phyloP scores from a whole-genome alignment of 2,888 invertebrate species.

The Cremastobaeus sp. region DNA sequence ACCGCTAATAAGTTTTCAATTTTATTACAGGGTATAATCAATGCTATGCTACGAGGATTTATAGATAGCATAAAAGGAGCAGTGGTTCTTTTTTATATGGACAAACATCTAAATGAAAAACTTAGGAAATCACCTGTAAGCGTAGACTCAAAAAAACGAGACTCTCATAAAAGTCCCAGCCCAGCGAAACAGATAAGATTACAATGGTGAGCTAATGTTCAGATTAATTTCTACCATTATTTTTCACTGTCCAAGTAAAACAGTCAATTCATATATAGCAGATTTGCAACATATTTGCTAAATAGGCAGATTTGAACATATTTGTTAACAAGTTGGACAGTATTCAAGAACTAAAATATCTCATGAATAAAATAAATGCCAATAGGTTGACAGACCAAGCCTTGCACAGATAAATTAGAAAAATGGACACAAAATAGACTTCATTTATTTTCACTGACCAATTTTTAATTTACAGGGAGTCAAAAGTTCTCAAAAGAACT shows the following conservation, averaged over 20 bases:
- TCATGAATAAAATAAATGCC: too few relatives aligned
- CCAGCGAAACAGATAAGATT: slow-evolving; percentile 76
- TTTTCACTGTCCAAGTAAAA: too few relatives aligned
- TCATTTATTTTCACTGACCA: too few relatives aligned
- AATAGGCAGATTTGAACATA: too few relatives aligned
- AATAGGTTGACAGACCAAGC: too few relatives aligned
- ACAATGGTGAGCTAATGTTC: slow-evolving; percentile 79
- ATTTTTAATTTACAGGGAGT: slow-evolving; percentile 84
- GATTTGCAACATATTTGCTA: too few relatives aligned
- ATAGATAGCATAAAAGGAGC: slow-evolving; percentile 90
- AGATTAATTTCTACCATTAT: too few relatives aligned
- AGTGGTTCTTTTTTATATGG: slow-evolving; percentile 86
- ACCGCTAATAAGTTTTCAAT: background rate
- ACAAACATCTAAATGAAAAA: slow-evolving; percentile 85
- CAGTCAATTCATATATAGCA: too few relatives aligned
- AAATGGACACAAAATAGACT: too few relatives aligned
- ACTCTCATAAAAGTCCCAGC: slow-evolving; percentile 78
- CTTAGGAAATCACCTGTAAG: slow-evolving; percentile 81
- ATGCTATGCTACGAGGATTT: slow-evolving; percentile 85
- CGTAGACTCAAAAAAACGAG: slow-evolving; percentile 78
- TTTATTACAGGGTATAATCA: slow-evolving; percentile 81
- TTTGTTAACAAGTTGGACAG: too few relatives aligned
- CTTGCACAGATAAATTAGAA: too few relatives aligned
- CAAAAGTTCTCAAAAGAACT: slow-evolving; percentile 89
- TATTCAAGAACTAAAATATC: too few relatives aligned